phyloP scores from a whole-genome alignment of 2,797 vertebrate genomes.

The Thunnus albacares region DNA sequence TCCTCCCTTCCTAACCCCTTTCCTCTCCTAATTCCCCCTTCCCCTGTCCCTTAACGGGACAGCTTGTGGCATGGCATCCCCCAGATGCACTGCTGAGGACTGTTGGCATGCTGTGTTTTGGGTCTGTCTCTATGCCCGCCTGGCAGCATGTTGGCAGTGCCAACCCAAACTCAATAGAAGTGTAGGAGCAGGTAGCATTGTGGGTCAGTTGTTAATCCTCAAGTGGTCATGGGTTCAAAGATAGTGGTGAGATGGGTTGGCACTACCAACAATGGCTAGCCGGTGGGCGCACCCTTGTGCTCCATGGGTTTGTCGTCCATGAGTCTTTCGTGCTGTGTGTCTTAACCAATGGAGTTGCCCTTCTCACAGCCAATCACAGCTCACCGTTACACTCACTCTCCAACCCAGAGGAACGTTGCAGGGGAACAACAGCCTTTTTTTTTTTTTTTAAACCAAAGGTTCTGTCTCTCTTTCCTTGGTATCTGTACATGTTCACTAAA shows the following conservation, averaged over 20 bases:
- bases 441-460: conserved; percentile 17
- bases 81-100: conserved; percentile 84
- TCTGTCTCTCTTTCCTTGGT: conserved; percentile 56
- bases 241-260: conserved; percentile 68
- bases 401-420: conserved; percentile 77
- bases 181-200: conserved; percentile 47
- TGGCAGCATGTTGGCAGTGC: conserved; percentile 79
- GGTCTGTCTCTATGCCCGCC: conserved; percentile 81
- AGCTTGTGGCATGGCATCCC: conserved; percentile 87
- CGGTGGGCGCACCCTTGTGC: conserved; percentile 76
- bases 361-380: conserved; percentile 86
- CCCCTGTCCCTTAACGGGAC: conserved; percentile 54
- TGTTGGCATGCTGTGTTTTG: conserved; percentile 88
- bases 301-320: conserved; percentile 84
- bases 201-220: conserved; percentile 54
- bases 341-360: conserved; percentile 84
- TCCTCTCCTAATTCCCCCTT: conserved; percentile 43
- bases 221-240: conserved; percentile 53
- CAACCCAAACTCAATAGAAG: conserved; percentile 75
- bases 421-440: conserved; percentile 62
- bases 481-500: conserved; percentile 59
- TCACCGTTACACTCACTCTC: conserved; percentile 79
- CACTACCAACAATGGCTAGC: conserved; percentile 73
- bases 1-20: conserved; percentile 61
- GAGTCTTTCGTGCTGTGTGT: conserved; percentile 84